Evolutionary conservation across 2,113 vertebrate species (phyloP).

Genomic region (Camarhynchus parvulus): DNA sequence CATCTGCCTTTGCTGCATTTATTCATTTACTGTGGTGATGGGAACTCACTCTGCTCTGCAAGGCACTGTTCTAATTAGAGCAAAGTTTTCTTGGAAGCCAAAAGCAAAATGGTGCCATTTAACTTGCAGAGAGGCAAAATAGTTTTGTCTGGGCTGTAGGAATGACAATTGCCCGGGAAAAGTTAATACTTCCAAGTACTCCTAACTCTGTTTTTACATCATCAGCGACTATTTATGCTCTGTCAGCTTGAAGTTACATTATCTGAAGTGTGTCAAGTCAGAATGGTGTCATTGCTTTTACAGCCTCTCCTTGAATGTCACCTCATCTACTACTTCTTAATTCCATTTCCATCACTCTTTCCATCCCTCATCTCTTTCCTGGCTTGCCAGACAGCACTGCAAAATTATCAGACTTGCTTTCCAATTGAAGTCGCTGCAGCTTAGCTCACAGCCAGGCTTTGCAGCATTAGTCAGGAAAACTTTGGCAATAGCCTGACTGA

Average conservation of each 20-base stretch:
- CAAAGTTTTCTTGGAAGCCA: neutral
- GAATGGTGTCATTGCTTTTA: neutral
- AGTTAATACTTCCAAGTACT: neutral
- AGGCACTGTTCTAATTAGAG: neutral
- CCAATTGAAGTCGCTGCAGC: neutral
- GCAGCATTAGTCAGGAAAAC: neutral
- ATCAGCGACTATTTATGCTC: neutral
- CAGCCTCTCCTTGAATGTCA: neutral
- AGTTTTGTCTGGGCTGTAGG: neutral
- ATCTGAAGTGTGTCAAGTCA: neutral
- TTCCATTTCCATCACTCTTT: neutral
- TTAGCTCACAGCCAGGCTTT: neutral
- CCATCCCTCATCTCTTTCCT: neutral
- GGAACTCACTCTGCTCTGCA: neutral
- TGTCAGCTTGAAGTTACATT: neutral
- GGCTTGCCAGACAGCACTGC: neutral
- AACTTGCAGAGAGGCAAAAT: neutral
- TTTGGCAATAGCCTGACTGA: neutral
- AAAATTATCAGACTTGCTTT: neutral
- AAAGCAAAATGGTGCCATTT: neutral
- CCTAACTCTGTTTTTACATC: neutral
- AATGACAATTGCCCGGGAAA: neutral
- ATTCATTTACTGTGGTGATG: neutral
- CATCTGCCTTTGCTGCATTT: neutral
- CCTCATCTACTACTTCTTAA: neutral